phyloP scores from a whole-genome alignment of 2,797 vertebrate genomes.

The Anguilla obscura region DNA sequence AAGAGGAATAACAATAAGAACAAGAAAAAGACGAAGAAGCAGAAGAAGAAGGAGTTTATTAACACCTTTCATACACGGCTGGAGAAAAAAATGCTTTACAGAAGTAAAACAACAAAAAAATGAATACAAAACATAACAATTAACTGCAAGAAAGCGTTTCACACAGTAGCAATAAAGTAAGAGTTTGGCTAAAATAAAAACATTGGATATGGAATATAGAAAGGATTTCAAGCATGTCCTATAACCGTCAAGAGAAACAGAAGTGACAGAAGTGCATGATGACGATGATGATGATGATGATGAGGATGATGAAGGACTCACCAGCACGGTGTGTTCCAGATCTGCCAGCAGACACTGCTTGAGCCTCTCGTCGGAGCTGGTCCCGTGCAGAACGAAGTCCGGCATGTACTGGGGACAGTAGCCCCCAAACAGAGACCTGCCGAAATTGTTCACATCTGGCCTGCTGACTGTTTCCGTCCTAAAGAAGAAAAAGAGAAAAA shows the following conservation, averaged over 20 bases:
- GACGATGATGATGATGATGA: no score
- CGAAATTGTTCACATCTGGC: slow-evolving; percentile 77
- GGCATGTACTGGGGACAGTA: slow-evolving; percentile 82
- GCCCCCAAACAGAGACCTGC: slow-evolving; percentile 79
- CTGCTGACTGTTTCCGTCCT: slow-evolving; percentile 74
- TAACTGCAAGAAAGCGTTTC: no score
- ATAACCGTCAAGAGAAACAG: not conserved
- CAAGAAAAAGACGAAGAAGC: no score
- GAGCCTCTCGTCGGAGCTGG: slow-evolving; percentile 75
- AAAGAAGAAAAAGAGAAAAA: not conserved
- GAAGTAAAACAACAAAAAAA: no score
- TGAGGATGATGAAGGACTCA: slow-evolving; percentile 60
- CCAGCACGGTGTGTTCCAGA: slow-evolving; percentile 77
- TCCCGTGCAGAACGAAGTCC: slow-evolving; percentile 82
- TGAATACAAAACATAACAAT: no score
- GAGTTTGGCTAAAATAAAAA: no score
- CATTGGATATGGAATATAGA: no score
- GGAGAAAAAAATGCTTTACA: no score
- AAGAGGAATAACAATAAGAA: not conserved
- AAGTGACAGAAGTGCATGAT: not conserved
- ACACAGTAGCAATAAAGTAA: no score
- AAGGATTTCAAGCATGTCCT: no score
- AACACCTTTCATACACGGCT: no score
- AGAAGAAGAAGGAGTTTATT: no score
- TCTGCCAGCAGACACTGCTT: slow-evolving; percentile 75